A percentile compares a stretch with the other conserved stretches of the same genome.
These are phyloP conservation scores for Luperina nickerlii DNA, from an alignment of 2,888 invertebrate genomes.

Conservation along the genomic window DNA sequence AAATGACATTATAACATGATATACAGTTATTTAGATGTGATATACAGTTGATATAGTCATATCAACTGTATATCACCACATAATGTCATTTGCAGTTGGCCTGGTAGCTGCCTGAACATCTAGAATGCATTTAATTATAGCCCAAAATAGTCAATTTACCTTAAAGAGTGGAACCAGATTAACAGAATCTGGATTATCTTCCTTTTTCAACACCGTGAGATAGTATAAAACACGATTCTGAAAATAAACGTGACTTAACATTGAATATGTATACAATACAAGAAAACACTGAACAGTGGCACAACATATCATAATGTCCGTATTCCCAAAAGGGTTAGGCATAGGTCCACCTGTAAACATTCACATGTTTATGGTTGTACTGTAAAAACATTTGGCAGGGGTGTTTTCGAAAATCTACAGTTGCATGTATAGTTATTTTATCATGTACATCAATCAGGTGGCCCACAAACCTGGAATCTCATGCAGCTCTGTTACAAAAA, in stretches of 20 bases:
- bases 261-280: neutral
- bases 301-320: neutral
- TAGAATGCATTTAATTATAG: neutral
- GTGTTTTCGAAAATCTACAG: neutral
- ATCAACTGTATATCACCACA: neutral
- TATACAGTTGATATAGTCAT: no score
- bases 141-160: conserved; percentile 68
- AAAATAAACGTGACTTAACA: conserved; percentile 63
- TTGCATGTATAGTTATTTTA: neutral
- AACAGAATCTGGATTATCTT: conserved; percentile 69
- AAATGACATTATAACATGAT: no score
- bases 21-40: no score
- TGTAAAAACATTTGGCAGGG: neutral
- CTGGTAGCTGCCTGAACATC: neutral
- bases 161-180: conserved; percentile 84
- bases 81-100: neutral
- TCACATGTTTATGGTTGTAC: neutral
- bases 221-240: conserved; percentile 86
- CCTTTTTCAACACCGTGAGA: conserved; percentile 82
- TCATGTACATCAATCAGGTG: neutral
- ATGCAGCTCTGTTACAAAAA: neutral
- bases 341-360: neutral
- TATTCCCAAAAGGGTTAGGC: neutral
- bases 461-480: neutral
- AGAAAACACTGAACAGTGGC: neutral